Conservation (phyloP, 2,888 invertebrate genomes). For the Thera obeliscata region DNA sequence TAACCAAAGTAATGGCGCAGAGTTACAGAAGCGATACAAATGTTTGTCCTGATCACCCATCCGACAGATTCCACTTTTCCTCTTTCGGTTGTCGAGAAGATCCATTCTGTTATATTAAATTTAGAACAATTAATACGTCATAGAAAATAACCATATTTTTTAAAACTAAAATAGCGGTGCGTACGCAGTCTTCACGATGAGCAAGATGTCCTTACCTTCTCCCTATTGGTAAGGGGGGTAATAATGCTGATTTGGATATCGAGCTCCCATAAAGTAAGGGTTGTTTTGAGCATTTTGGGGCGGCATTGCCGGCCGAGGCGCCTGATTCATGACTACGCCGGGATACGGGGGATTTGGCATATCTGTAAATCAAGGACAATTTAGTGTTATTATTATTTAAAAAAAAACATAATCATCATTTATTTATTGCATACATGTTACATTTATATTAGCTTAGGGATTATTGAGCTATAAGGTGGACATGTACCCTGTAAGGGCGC, state of each 20-base stretch:
- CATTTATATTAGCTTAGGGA: too few species aligned
- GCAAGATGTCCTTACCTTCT: slow-evolving; percentile 13
- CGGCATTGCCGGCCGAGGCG: slow-evolving; percentile 16
- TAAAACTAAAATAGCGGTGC: slow-evolving; percentile 7
- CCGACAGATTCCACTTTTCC: background rate
- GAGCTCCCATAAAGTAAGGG: slow-evolving; percentile 17
- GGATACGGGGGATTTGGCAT: slow-evolving; percentile 20
- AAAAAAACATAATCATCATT: too few species aligned
- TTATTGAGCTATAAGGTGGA: too few species aligned
- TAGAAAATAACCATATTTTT: slow-evolving; percentile 11
- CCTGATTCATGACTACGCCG: slow-evolving; percentile 6
- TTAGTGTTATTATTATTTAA: background rate
- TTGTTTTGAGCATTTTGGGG: slow-evolving; percentile 18
- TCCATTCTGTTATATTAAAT: background rate
- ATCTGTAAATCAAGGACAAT: slow-evolving; percentile 8
- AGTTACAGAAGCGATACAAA: background rate
- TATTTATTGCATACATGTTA: too few species aligned
- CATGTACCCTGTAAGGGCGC: too few species aligned
- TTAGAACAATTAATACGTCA: background rate
- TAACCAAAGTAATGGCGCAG: background rate
- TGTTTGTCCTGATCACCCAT: background rate
- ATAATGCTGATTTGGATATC: slow-evolving; percentile 22
- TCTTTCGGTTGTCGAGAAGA: background rate
- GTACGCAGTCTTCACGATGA: background rate
- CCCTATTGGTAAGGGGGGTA: slow-evolving; percentile 30